Evolutionary conservation across 2,113 vertebrate genomes (phyloP).

Genomic region (Alectura lathami): DNA sequence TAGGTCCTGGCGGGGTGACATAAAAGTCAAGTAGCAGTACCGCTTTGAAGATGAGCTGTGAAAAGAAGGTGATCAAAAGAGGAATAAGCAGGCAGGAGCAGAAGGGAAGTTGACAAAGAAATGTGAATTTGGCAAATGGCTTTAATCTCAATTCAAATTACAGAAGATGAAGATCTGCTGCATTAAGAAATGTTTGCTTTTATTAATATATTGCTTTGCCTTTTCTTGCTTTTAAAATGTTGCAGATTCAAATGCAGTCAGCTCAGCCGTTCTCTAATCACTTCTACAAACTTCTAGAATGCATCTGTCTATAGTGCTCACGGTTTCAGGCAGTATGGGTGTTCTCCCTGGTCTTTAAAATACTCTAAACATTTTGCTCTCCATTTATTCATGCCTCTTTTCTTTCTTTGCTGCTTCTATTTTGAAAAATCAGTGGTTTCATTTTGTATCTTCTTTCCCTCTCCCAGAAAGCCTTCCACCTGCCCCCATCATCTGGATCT

Average conservation of each 20-base stretch:
- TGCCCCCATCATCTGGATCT: not conserved
- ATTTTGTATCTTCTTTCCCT: not conserved
- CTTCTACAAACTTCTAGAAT: not conserved
- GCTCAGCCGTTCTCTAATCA: not conserved
- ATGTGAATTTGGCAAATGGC: not conserved
- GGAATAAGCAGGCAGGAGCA: not conserved
- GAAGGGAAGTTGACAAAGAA: not conserved
- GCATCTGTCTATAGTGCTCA: not conserved
- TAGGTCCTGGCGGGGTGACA: not conserved
- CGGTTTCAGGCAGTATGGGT: not conserved
- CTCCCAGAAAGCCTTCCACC: not conserved
- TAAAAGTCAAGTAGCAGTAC: not conserved
- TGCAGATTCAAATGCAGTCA: not conserved
- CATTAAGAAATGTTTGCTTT: not conserved
- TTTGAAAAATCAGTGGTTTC: not conserved
- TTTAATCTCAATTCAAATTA: not conserved
- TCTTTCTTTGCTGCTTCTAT: not conserved
- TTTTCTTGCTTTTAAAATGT: not conserved
- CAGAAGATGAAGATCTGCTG: not conserved
- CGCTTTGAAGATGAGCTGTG: not conserved
- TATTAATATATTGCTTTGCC: not conserved
- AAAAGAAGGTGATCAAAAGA: not conserved
- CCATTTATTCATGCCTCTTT: not conserved
- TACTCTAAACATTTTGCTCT: not conserved
- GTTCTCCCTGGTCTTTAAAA: not conserved